Percentiles rank a stretch among this genome's conserved stretches.
phyloP scores from a whole-genome alignment of 1,140 invertebrate species.

The Drosophila triauraria region DNA sequence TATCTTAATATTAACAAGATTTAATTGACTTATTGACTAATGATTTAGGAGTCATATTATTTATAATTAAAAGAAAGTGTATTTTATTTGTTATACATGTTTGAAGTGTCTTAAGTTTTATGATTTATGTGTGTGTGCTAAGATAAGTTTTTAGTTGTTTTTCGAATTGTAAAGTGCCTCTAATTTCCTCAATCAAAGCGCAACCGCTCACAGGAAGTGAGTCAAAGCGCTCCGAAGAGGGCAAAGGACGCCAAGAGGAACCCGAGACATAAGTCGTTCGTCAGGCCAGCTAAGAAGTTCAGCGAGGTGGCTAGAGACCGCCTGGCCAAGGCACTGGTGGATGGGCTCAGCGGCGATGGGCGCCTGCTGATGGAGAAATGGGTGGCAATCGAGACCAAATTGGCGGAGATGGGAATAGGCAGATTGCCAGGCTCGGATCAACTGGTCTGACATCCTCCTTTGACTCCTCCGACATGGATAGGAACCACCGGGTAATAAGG shows the following conservation, averaged over 20 bases:
- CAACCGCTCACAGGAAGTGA: background rate
- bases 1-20: no score
- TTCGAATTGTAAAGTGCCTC: no score
- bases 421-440: background rate
- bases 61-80: no score
- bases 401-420: slow-evolving; percentile 1
- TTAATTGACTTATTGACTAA: no score
- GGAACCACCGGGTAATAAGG: background rate
- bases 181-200: background rate
- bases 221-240: background rate
- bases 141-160: no score
- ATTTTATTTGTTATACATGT: no score
- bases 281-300: no score
- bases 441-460: background rate
- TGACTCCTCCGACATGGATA: background rate
- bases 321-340: background rate
- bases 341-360: background rate
- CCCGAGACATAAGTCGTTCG: no score
- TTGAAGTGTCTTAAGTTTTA: no score
- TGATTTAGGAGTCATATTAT: no score
- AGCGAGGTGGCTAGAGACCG: no score
- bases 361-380: background rate
- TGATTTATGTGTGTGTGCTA: no score
- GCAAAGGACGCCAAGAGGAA: background rate
- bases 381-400: background rate